A percentile compares a stretch with the other conserved stretches of the same genome.
phyloP scores from a whole-genome alignment of 2,797 vertebrate genomes.

The Erpetoichthys calabaricus region DNA sequence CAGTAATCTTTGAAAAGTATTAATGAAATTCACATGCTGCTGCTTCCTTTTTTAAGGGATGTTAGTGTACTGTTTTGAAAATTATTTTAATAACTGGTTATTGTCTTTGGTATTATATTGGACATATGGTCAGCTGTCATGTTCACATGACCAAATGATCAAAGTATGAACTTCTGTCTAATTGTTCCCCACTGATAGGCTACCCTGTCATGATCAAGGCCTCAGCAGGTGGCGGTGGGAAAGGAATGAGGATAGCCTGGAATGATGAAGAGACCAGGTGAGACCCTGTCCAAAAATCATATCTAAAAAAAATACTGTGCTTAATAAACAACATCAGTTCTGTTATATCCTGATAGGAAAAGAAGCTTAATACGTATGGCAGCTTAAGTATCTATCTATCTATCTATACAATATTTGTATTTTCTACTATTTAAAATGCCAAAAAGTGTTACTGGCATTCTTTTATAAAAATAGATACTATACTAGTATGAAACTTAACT shows the following conservation, averaged over 20 bases:
- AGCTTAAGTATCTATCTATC: too few species aligned
- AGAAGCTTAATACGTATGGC: too few species aligned
- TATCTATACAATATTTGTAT: too few species aligned
- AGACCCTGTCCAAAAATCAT: constrained; percentile 45
- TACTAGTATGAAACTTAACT: too few species aligned
- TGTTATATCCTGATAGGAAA: too few species aligned
- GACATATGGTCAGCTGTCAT: constrained; percentile 88
- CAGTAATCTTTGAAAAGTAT: neutral
- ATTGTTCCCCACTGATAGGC: constrained; percentile 86
- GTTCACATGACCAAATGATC: constrained; percentile 76
- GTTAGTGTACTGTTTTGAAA: constrained; percentile 4
- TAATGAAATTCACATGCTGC: neutral
- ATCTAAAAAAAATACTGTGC: constrained; percentile 43
- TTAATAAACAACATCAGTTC: constrained; percentile 12
- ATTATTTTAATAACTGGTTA: constrained; percentile 44
- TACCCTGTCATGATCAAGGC: constrained; percentile 99
- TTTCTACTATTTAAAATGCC: too few species aligned
- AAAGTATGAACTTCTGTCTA: constrained; percentile 79
- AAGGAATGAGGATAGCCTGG: constrained; percentile 89
- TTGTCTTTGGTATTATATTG: constrained; percentile 54
- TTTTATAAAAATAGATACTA: too few species aligned
- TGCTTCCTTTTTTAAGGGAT: neutral
- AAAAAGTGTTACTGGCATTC: too few species aligned
- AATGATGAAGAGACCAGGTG: constrained; percentile 92
- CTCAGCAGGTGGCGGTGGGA: constrained; percentile 86